Percentiles rank a stretch among this genome's conserved stretches.
phyloP scores from a whole-genome alignment of 2,888 invertebrate genomes.

The Agonopterix heracliana region DNA sequence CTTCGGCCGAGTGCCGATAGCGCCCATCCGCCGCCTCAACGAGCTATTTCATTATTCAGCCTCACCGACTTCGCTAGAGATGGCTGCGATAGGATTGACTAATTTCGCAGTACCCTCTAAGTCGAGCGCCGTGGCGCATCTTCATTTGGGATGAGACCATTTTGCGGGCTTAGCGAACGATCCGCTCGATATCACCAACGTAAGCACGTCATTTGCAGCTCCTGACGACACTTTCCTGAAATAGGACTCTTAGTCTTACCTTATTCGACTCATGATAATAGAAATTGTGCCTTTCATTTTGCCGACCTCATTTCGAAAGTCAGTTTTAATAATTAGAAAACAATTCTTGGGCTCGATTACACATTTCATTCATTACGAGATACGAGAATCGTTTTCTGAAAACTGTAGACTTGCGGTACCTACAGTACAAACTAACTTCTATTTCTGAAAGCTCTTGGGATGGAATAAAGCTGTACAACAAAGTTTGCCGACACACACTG shows the following conservation, averaged over 20 bases:
- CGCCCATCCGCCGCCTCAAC: slow-evolving; percentile 49
- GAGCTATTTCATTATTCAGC: slow-evolving; percentile 73
- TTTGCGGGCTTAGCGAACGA: slow-evolving; percentile 53
- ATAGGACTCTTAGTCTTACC: slow-evolving; percentile 31
- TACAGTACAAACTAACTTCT: slow-evolving; percentile 30
- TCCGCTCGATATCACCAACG: slow-evolving; percentile 49
- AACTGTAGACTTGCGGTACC: slow-evolving; percentile 29
- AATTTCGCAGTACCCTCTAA: slow-evolving; percentile 59
- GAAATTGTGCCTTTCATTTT: slow-evolving; percentile 43
- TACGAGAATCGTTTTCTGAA: slow-evolving; percentile 39
- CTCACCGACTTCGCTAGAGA: slow-evolving; percentile 52
- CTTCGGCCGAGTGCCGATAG: slow-evolving; percentile 49
- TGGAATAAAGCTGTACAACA: slow-evolving; percentile 28
- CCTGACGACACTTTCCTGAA: slow-evolving; percentile 32
- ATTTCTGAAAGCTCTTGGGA: slow-evolving; percentile 34
- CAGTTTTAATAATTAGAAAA: slow-evolving; percentile 39
- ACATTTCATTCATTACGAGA: slow-evolving; percentile 31
- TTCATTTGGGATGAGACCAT: slow-evolving; percentile 58
- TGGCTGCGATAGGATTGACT: slow-evolving; percentile 66
- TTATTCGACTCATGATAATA: slow-evolving; percentile 40
- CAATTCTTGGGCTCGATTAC: slow-evolving; percentile 41
- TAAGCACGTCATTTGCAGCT: slow-evolving; percentile 65
- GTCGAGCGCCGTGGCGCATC: slow-evolving; percentile 45
- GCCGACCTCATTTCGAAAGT: slow-evolving; percentile 33
- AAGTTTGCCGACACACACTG: slow-evolving; percentile 18